phyloP scores from a whole-genome alignment of 2,888 invertebrate species.

The Icerya purchasi region DNA sequence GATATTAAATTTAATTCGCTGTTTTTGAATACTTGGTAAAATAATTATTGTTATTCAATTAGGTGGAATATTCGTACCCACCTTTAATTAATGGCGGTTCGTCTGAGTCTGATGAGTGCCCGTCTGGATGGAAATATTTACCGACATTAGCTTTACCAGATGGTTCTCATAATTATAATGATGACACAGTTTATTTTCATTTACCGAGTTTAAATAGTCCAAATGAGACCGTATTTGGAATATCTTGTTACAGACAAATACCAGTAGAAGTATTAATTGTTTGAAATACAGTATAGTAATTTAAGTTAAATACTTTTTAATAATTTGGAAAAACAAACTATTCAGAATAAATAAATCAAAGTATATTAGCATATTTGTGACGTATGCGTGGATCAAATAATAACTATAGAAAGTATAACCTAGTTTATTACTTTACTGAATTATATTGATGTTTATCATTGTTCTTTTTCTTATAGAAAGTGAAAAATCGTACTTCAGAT shows the following conservation, averaged over 20 bases:
- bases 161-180: constrained; percentile 88
- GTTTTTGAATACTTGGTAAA: too few relatives aligned
- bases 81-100: constrained; percentile 17
- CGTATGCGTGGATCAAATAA: too few relatives aligned
- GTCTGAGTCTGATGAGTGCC: constrained; percentile 46
- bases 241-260: constrained; percentile 95
- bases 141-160: constrained; percentile 94
- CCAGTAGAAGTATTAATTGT: constrained; percentile 68
- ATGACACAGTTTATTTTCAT: constrained; percentile 91
- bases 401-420: too few relatives aligned
- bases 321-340: too few relatives aligned
- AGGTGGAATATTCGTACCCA: constrained; percentile 40
- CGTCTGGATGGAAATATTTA: constrained; percentile 79
- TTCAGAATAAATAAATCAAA: too few relatives aligned
- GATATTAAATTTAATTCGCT: not conserved
- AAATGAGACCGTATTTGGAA: constrained; percentile 72
- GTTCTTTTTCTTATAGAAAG: constrained; percentile 55
- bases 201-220: constrained; percentile 70
- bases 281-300: not conserved
- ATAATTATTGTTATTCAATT: too few relatives aligned
- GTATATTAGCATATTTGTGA: too few relatives aligned
- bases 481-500: constrained; percentile 77
- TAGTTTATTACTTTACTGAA: too few relatives aligned
- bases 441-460: too few relatives aligned
- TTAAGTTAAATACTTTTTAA: not conserved